phyloP scores from a whole-genome alignment of 30 jellyfish, hydroid and myxozoan genomes.

The Cassiopea andromeda region DNA sequence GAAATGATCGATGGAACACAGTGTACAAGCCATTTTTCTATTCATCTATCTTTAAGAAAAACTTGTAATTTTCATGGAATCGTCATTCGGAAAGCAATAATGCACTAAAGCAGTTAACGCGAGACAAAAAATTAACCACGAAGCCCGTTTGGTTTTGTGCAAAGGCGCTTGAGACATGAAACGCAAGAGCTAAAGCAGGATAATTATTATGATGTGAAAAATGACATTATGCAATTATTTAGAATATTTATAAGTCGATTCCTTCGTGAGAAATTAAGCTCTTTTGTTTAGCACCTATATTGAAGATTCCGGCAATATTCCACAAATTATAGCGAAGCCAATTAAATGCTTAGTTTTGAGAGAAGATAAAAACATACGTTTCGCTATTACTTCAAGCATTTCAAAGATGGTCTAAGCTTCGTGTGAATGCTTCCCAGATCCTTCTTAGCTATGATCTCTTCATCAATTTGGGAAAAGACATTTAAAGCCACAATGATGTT shows the following conservation, averaged over 20 bases:
- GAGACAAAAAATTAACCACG: slow-evolving; percentile 15
- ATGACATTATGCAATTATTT: slow-evolving; percentile 31
- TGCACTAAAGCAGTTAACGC: background rate
- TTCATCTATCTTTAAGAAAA: background rate
- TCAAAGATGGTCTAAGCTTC: slow-evolving; percentile 31
- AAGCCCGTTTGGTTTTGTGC: background rate
- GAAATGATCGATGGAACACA: background rate
- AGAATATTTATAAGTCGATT: slow-evolving; percentile 22
- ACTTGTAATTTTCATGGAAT: background rate
- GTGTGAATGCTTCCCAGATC: slow-evolving; percentile 55
- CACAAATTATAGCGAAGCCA: slow-evolving; percentile 50
- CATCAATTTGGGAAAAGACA: slow-evolving; percentile 30
- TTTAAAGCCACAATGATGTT: slow-evolving; percentile 7
- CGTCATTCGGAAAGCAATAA: slow-evolving; percentile 8
- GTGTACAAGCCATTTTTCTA: background rate
- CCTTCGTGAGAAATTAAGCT: slow-evolving; percentile 51
- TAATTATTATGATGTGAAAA: slow-evolving; percentile 46
- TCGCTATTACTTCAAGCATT: slow-evolving; percentile 20
- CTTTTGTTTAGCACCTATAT: slow-evolving; percentile 33
- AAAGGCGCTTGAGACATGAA: background rate
- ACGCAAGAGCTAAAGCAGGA: slow-evolving; percentile 4
- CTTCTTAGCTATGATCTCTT: slow-evolving; percentile 31
- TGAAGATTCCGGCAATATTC: slow-evolving; percentile 53
- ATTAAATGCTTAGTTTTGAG: slow-evolving; percentile 42
- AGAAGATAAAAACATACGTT: slow-evolving; percentile 37